Conservation (phyloP, 2,113 vertebrate species). For the Pelusios castaneus region DNA sequence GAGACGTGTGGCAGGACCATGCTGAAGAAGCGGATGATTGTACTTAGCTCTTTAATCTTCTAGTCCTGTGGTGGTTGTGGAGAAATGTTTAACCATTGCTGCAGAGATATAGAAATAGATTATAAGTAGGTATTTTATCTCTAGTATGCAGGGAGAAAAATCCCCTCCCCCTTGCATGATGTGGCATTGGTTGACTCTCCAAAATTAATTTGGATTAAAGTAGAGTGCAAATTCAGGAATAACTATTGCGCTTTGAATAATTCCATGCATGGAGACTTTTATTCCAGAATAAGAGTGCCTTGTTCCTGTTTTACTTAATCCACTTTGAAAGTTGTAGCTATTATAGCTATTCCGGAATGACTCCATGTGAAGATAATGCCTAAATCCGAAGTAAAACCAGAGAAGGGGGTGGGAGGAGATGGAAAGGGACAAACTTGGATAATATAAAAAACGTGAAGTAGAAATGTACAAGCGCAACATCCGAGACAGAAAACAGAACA, state of each 20-base stretch:
- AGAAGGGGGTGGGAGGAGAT: neutral
- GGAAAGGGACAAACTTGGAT: neutral
- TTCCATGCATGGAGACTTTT: slow-evolving; percentile 22
- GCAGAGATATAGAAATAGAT: slow-evolving; percentile 29
- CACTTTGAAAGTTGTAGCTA: neutral
- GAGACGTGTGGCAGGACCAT: slow-evolving; percentile 36
- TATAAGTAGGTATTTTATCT: slow-evolving; percentile 25
- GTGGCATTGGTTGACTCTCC: neutral
- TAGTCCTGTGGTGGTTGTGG: neutral
- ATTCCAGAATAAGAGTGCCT: neutral
- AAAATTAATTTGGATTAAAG: slow-evolving; percentile 4
- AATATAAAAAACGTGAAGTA: neutral
- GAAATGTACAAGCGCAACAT: neutral
- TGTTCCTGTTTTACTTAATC: neutral
- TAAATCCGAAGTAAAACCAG: neutral
- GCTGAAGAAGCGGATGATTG: slow-evolving; percentile 54
- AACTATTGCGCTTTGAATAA: slow-evolving; percentile 45
- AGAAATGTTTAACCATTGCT: slow-evolving; percentile 59
- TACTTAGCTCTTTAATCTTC: slow-evolving; percentile 56
- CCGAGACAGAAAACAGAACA: neutral
- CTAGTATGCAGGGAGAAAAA: slow-evolving; percentile 12
- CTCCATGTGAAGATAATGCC: neutral
- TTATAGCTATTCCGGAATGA: neutral
- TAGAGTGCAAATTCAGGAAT: neutral
- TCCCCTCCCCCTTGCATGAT: neutral